These are phyloP conservation scores for Crocidura indochinensis DNA, from an alignment of 2,797 vertebrate genomes.

Conservation along the genomic window DNA sequence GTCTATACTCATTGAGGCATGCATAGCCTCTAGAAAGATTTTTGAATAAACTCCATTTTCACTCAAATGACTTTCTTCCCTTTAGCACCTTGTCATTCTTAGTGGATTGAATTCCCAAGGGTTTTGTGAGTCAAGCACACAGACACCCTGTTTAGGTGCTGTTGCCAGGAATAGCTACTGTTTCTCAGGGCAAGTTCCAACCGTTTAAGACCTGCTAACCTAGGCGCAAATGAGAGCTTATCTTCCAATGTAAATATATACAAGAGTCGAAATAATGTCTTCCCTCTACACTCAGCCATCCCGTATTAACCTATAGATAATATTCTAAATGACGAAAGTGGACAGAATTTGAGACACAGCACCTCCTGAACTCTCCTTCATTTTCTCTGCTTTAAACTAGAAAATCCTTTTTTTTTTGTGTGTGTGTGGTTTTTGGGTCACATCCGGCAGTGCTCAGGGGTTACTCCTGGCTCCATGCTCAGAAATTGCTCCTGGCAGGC, in stretches of 20 bases:
- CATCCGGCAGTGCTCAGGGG: too few relatives aligned
- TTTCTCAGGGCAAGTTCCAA: not conserved
- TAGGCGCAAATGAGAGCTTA: not conserved
- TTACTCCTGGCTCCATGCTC: too few relatives aligned
- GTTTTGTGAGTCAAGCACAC: not conserved
- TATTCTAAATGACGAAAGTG: not conserved
- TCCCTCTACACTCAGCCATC: not conserved
- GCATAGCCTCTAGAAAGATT: slow-evolving; percentile 53
- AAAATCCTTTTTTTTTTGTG: slow-evolving; percentile 22
- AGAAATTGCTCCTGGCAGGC: too few relatives aligned
- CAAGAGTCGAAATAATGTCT: not conserved
- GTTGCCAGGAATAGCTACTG: not conserved
- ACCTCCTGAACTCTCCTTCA: not conserved
- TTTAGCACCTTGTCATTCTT: slow-evolving; percentile 29
- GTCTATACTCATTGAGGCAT: slow-evolving; percentile 19
- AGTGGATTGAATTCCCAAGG: not conserved
- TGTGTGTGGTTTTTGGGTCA: too few relatives aligned
- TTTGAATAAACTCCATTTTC: slow-evolving; percentile 47
- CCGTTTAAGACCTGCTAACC: slow-evolving; percentile 12
- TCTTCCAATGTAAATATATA: not conserved
- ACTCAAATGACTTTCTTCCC: slow-evolving; percentile 26
- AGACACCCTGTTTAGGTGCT: not conserved
- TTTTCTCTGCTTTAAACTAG: not conserved
- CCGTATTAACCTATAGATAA: not conserved
- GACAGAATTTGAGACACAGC: not conserved